Base-by-base conservation (phyloP, 2,797 vertebrate species). In the Ctenochaetus hawaiiensis region DNA sequence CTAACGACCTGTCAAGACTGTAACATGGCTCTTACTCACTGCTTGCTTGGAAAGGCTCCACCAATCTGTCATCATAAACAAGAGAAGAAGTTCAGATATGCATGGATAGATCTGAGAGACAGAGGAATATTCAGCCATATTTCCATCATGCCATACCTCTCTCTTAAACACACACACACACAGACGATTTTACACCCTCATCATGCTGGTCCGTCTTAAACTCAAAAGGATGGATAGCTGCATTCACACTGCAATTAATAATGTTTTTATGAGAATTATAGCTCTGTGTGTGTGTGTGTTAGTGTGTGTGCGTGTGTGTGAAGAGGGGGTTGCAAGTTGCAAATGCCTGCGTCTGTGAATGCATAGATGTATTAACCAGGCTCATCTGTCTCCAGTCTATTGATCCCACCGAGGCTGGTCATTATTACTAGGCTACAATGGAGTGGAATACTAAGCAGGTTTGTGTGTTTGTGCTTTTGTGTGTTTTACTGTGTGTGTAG, bases 231-330 rank as follows among this genome's bases (percentile, higher is more conserved):
- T 88, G 82, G 83, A 93, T 91, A 80, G 81, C 66, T 67, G 78
- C n/a, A 67, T 79, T 85, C 71, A 84, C 87, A 60, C 75, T 69
- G 85, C 86, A 91, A 91, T 90, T 92, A 91, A 92, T 92, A 88
- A 88, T 85, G 83, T 87, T 92, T 91, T 89, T 90, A 91, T 86
- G 90, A 86, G 88, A 90, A 53, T 79, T 61, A 80, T 70, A 48
- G 83, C n/a, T 30, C 43, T 51, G 53, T 39, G 13, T 45, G 13
- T 20, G 62, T 20, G 23, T 39, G 45, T 16, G 48, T 22, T 49
- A 23, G 70, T 43, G 30, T 20, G 68, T 37, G 57, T 67, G 57
- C 56, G 52, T 65, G 47, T 64, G 56, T 51, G 26, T 30, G 26
- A 26, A 26, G 26, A 4, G 4, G 26, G 26, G 26, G 26, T 30